phyloP scores from a whole-genome alignment of 2,888 invertebrate genomes.

The Lapara coniferarum region DNA sequence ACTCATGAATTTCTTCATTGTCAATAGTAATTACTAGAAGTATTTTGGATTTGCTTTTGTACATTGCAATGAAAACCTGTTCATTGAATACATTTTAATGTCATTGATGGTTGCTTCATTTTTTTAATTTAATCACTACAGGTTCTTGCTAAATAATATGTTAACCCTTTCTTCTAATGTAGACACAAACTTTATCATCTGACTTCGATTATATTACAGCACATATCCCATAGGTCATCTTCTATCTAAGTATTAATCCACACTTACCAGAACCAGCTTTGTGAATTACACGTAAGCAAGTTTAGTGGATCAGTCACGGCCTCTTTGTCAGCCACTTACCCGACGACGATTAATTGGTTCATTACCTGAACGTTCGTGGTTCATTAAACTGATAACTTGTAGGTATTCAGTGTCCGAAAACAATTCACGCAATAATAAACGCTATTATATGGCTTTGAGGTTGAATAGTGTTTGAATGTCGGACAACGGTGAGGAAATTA shows the following conservation, averaged over 20 bases:
- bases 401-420: slow-evolving; percentile 46
- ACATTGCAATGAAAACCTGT: too few species aligned
- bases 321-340: slow-evolving; percentile 54
- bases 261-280: slow-evolving; percentile 25
- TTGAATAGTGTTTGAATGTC: background rate
- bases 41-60: too few species aligned
- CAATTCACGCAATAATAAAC: slow-evolving; percentile 32
- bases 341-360: slow-evolving; percentile 59
- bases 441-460: background rate
- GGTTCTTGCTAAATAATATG: too few species aligned
- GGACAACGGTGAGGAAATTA: background rate
- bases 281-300: slow-evolving; percentile 22
- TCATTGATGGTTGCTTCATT: too few species aligned
- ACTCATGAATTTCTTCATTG: too few species aligned
- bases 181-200: too few species aligned
- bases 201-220: too few species aligned
- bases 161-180: too few species aligned
- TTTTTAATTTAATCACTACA: too few species aligned
- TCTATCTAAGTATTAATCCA: slow-evolving; percentile 21
- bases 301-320: slow-evolving; percentile 31
- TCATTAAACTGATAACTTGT: slow-evolving; percentile 61
- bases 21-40: too few species aligned
- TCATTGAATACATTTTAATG: too few species aligned
- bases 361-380: slow-evolving; percentile 55
- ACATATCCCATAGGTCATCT: background rate